Conservation (phyloP, 2,888 invertebrate species). For the Mythimna pallens region DNA sequence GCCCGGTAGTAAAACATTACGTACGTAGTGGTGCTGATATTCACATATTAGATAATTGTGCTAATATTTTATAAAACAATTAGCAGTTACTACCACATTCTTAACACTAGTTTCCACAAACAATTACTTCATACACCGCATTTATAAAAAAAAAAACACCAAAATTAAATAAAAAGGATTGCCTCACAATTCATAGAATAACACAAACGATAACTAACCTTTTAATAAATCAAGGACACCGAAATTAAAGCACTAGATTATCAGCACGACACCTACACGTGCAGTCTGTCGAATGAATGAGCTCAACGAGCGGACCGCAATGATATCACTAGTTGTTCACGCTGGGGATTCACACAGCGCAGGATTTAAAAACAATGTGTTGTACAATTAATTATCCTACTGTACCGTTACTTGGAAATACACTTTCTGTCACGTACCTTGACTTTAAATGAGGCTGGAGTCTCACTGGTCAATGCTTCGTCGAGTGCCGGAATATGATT, state of each 20-base stretch:
- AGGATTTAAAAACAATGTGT: constrained; percentile 30
- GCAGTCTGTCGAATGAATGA: constrained; percentile 36
- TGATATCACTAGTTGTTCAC: constrained; percentile 47
- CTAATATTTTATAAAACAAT: constrained; percentile 21
- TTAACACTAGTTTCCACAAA: background rate
- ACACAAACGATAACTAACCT: constrained; percentile 46
- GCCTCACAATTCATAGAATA: constrained; percentile 37
- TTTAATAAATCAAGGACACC: constrained; percentile 50
- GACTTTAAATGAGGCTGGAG: constrained; percentile 18
- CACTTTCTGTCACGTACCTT: constrained; percentile 52
- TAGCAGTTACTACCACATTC: background rate
- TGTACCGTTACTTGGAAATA: constrained; percentile 34
- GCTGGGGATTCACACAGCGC: constrained; percentile 42
- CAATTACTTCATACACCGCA: background rate
- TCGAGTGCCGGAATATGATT: background rate
- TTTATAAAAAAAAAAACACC: background rate
- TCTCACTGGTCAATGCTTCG: constrained; percentile 11
- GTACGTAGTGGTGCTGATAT: background rate
- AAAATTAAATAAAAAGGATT: constrained; percentile 9
- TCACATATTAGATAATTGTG: background rate
- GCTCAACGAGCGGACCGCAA: constrained; percentile 15
- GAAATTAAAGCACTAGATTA: constrained; percentile 37
- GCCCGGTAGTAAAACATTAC: constrained; percentile 4
- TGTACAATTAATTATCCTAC: constrained; percentile 23
- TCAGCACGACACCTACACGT: constrained; percentile 29